Evolutionary conservation across 1,140 invertebrate genomes (phyloP).

Genomic region (Drosophila repleta): DNA sequence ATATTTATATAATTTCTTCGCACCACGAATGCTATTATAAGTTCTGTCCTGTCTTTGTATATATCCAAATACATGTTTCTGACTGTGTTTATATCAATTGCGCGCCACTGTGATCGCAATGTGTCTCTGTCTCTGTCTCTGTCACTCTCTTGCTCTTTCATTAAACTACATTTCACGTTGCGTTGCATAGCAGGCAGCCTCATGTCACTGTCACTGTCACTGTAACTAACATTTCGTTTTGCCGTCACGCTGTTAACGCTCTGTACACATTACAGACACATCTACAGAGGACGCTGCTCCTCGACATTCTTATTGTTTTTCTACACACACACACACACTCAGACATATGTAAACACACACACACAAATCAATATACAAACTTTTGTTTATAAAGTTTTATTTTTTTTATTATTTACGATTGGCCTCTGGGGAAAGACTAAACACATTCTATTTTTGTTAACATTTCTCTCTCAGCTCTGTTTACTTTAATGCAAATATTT

Average conservation of each 20-base stretch:
- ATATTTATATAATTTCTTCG: constrained; percentile 19
- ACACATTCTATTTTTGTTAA: constrained; percentile 69
- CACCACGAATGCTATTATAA: constrained; percentile 27
- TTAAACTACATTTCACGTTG: constrained; percentile 4
- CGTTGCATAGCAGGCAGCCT: constrained; percentile 39
- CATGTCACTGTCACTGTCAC: constrained; percentile 47
- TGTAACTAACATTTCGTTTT: constrained; percentile 43
- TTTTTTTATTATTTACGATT: constrained; percentile 49
- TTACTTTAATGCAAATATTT: constrained; percentile 16
- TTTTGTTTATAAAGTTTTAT: constrained; percentile 23
- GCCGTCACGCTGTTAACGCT: constrained; percentile 21
- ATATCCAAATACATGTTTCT: constrained; percentile 24
- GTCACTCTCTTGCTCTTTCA: constrained; percentile 16
- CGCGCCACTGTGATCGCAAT: constrained; percentile 18
- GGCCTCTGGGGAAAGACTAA: constrained; percentile 84
- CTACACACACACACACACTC: constrained; percentile 17
- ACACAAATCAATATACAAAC: constrained; percentile 26
- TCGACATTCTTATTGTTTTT: constrained; percentile 41
- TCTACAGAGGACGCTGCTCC: constrained; percentile 2
- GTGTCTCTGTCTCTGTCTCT: constrained; percentile 11
- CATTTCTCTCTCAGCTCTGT: constrained; percentile 34
- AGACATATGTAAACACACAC: too few species aligned
- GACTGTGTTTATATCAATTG: constrained; percentile 21
- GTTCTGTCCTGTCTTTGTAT: constrained; percentile 17
- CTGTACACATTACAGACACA: constrained; percentile 27